Evolutionary conservation across 2,797 vertebrate species (phyloP), one percentile per base, ranked within the genome.

Genomic region (Argentina silus): DNA sequence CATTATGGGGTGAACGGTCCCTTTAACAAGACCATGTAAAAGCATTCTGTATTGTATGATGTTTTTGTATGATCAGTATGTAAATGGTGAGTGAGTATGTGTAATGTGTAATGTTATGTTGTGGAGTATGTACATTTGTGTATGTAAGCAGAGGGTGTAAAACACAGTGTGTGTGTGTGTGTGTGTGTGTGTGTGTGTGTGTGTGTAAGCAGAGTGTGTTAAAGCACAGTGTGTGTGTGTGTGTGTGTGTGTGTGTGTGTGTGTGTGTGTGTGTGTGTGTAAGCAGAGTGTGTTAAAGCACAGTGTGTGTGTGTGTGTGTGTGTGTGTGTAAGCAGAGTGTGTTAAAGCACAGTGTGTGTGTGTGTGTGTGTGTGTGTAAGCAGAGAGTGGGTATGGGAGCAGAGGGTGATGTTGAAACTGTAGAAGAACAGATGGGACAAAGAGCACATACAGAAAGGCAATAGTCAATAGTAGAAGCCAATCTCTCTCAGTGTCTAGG

Each of bases 11-110:
- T n/a, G n/a, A n/a, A n/a, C 6, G 17, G 55, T 19, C 8, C 10
- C 3, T 19, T 57, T 11, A 57, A 57, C 21, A 57, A 57, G 7
- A 12, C 7, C 57, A 10, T 59, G 12, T 42, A 36, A 15, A 76
- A 81, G 76, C 60, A 76, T 36, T 36, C 27, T 4, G 27, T 36
- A 36, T 36, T 4, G 27, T 36, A 36, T 36, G 27, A 36, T n/a
- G n/a, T n/a, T n/a, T n/a, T n/a, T n/a, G n/a, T n/a, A n/a, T 36
- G 27, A 36, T 36, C 27, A 67, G 78, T 72, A 69, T 72, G 71
- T 44, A 70, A 67, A 66, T 70, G 67, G 73, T 59, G 51, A 61
- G 73, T 50, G 27, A 7, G 1, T 56, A 19, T 48, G 21, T 43
- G 42, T 43, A 73, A 6, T 65, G 61, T 21, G 65, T 67, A 11